These are phyloP conservation scores for Murina feae DNA, from an alignment of 2,113 vertebrate genomes.

Conservation along the genomic window DNA sequence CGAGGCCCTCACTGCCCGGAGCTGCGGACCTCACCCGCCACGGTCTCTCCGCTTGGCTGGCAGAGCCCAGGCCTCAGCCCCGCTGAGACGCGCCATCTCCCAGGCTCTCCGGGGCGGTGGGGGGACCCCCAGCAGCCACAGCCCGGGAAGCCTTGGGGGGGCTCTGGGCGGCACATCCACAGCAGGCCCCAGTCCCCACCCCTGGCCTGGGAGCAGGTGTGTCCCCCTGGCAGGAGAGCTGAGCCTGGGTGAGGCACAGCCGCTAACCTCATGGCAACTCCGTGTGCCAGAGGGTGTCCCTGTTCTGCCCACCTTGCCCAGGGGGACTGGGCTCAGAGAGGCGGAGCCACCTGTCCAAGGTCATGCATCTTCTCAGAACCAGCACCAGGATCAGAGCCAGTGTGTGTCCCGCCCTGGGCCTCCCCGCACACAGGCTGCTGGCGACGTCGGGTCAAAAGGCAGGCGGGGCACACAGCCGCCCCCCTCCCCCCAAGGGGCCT, in stretches of 20 bases:
- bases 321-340: neutral
- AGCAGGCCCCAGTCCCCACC: neutral
- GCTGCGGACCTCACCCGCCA: neutral
- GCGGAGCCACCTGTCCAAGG: rapidly evolving
- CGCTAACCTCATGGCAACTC: neutral
- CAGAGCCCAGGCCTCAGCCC: neutral
- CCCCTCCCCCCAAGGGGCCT: neutral
- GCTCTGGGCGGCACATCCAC: too few relatives aligned
- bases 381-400: rapidly evolving
- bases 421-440: neutral
- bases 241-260: rapidly evolving
- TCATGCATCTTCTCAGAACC: neutral
- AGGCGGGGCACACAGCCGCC: rapidly evolving
- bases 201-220: rapidly evolving
- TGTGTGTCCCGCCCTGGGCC: rapidly evolving
- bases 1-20: neutral
- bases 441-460: neutral
- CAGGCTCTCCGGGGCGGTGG: rapidly evolving
- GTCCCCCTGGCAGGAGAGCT: too few relatives aligned
- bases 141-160: neutral
- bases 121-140: too few relatives aligned
- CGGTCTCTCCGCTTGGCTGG: neutral
- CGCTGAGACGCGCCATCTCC: rapidly evolving
- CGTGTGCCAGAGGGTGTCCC: neutral
- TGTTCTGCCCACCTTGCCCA: rapidly evolving